phyloP scores from a whole-genome alignment of 2,797 vertebrate genomes.

The Cossypha niveicapilla region DNA sequence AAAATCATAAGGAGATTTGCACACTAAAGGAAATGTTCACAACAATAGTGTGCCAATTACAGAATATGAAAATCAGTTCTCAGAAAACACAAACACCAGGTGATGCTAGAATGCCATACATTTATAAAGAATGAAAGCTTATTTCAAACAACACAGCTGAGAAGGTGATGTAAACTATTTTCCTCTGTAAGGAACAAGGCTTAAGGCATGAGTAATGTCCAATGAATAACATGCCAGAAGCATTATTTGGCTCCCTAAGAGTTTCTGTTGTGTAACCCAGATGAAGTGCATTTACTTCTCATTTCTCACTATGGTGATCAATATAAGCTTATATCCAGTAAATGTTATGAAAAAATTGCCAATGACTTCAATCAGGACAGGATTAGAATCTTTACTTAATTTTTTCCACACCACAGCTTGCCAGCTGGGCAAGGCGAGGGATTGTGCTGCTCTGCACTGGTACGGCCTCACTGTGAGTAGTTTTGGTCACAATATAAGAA shows the following conservation, averaged over 20 bases:
- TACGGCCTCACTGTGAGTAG: neutral
- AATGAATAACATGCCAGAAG: neutral
- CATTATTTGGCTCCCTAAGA: neutral
- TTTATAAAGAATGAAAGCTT: neutral
- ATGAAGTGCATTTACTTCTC: neutral
- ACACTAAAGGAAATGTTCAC: neutral
- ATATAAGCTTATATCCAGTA: neutral
- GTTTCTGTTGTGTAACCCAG: neutral
- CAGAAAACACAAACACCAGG: neutral
- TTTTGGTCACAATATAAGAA: neutral
- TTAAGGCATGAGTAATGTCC: neutral
- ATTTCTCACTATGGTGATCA: constrained; percentile 5
- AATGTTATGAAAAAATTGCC: neutral
- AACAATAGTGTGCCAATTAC: neutral
- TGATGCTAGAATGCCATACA: neutral
- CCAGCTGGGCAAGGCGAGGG: neutral
- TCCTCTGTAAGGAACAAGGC: neutral
- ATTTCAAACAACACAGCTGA: neutral
- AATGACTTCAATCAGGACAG: neutral
- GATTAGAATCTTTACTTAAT: neutral
- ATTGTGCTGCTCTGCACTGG: neutral
- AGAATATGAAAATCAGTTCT: neutral
- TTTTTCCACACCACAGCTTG: neutral
- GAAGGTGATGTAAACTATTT: neutral
- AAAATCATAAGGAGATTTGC: neutral